Evolutionary conservation across 2,797 vertebrate species (phyloP).

Genomic region (Picus viridis): DNA sequence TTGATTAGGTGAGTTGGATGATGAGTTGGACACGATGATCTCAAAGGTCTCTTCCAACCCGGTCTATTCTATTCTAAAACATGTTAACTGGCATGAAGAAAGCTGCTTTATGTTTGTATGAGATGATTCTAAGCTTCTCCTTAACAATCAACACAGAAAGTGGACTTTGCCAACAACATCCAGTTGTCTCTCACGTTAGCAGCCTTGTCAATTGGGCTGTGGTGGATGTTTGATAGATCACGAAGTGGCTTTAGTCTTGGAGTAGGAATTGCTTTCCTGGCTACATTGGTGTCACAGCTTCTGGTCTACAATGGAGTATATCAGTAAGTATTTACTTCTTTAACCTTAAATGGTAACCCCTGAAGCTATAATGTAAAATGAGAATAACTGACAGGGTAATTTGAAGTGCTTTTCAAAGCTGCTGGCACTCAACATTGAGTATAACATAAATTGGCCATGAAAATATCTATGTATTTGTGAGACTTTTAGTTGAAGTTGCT

Average conservation of each 20-base stretch:
- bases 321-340: conserved; percentile 85
- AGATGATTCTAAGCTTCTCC: conserved; percentile 64
- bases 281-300: conserved; percentile 91
- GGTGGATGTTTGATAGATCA: conserved; percentile 97
- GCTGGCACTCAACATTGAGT: not conserved
- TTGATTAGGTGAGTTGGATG: no score
- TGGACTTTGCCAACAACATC: conserved; percentile 96
- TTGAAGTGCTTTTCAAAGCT: not conserved
- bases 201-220: conserved; percentile 92
- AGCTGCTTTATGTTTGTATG: not conserved
- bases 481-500: not conserved
- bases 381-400: not conserved
- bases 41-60: no score
- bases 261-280: conserved; percentile 89
- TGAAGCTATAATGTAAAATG: not conserved
- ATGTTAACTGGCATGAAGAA: not conserved
- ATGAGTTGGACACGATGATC: no score
- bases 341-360: not conserved
- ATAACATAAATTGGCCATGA: not conserved
- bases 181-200: conserved; percentile 94
- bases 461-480: not conserved
- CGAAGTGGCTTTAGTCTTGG: conserved; percentile 93
- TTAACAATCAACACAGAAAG: conserved; percentile 89
- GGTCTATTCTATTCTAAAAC: not conserved
- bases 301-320: conserved; percentile 95